Base-by-base conservation (phyloP, 2,113 vertebrate species). In the Columbina picui region DNA sequence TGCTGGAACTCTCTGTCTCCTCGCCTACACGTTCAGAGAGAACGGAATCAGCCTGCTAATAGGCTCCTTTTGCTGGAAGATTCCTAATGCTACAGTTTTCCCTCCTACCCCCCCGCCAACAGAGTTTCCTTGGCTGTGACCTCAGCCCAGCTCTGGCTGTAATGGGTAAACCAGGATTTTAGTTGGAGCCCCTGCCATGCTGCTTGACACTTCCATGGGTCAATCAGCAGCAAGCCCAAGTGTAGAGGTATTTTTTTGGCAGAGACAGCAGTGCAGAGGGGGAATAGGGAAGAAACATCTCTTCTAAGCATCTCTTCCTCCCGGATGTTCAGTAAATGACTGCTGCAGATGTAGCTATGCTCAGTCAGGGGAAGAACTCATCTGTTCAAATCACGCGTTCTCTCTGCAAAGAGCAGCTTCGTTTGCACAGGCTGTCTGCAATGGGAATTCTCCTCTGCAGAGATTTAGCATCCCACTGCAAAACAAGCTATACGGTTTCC, bases 371-470 rank as follows among this genome's bases (percentile, higher is more conserved):
- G 56, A 93, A 75, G 93, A 96, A 78, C 85, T 93, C 92, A 94
- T 91, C 93, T 95, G 94, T 91, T 96, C 87, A 81, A 83, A 93
- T 84, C 79, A 91, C 5, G 61, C 63, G 34, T 75, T 73, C 87
- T 63, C 75, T 80, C 53, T 49, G 61, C 82, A 86, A 91, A 91
- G 89, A 76, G 57, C 60, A 69, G 84, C 56, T 94, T 91, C 30
- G 0, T 80, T 90, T 93, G 85, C 83, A 78, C 69, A 92, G 68
- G 39, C 87, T 90, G 81, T 45, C 73, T 96, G 92, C 85, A 87
- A 19, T 77, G 94, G 96, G 96, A 95, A 94, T 95, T 89, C 92
- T 91, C 69, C 86, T 75, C 92, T 92, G 94, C 79, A 73, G 93
- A 96, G 90, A 63, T 47, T 87, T 59, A 94, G 69, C 87, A 86